These are phyloP conservation scores for Meloidogyne chitwoodi DNA, from an alignment of 1,140 invertebrate genomes.

Conservation along the genomic window DNA sequence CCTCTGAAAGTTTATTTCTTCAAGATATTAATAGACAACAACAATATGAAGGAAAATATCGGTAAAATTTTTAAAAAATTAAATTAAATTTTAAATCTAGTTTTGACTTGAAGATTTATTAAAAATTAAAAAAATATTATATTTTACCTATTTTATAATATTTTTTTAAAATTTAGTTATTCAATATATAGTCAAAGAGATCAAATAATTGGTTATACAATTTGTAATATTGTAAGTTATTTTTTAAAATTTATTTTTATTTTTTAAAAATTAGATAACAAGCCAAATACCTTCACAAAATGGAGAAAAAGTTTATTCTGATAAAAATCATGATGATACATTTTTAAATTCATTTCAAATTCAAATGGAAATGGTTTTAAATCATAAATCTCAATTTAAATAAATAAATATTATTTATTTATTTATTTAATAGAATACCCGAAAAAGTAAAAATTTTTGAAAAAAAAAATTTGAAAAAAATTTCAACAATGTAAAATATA, in stretches of 20 bases:
- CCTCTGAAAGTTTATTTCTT: conserved; percentile 48
- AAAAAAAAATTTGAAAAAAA: too few species aligned
- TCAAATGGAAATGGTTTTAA: conserved; percentile 43
- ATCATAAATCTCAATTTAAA: conserved; percentile 47
- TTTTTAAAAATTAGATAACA: conserved; percentile 42
- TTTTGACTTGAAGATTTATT: too few species aligned
- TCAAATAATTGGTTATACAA: conserved; percentile 36
- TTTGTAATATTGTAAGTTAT: conserved; percentile 45
- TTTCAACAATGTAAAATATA: too few species aligned
- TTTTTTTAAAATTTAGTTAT: too few species aligned
- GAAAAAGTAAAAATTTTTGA: too few species aligned
- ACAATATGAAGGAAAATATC: conserved; percentile 51
- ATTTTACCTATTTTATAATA: too few species aligned
- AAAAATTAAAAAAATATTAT: too few species aligned
- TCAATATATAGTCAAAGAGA: conserved; percentile 51
- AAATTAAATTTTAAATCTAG: too few species aligned
- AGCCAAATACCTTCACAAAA: conserved; percentile 48
- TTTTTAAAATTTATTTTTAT: not conserved
- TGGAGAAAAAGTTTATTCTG: conserved; percentile 47
- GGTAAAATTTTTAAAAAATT: conserved; percentile 8
- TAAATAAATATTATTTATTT: not conserved
- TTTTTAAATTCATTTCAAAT: conserved; percentile 53
- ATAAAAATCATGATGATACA: conserved; percentile 54
- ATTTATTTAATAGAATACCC: too few species aligned
- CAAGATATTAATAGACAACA: conserved; percentile 52